Base-by-base conservation (phyloP, 2,113 vertebrate species). In the Pelodiscus sinensis region DNA sequence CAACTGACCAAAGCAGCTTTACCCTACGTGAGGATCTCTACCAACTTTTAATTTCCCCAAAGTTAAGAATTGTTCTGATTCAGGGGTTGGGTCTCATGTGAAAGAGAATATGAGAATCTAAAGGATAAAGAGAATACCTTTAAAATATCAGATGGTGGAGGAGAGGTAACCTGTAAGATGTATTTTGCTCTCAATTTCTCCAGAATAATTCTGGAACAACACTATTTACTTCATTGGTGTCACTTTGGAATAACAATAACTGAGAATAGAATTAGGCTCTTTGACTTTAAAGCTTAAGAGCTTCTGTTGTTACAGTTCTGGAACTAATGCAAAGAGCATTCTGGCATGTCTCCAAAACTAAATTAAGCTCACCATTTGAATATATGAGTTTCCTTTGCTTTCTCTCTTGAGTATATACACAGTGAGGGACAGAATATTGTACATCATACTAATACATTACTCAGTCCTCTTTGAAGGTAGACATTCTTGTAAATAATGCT, bases 261-360 rank as follows among this genome's bases (percentile, higher is more conserved):
- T 94, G 79, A 92, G 88, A 93, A 85, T 22, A 68, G 73, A 29
- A 18, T 87, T 89, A 92, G 92, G 94, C 89, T 92, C 51, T 89
- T 77, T 92, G 89, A 94, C 92, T 97, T 98, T 97, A 97, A 97
- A 94, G 87, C 95, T 94, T 54, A 25, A 95, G 85, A 93, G 51
- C 31, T 75, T 82, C 90, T 86, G 85, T 91, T 96, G 52, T 75
- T 93, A 85, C 38, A 95, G 89, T 87, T 95, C 56, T 96, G 91
- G 93, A 95, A 96, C 77, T 84, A 95, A 95, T 95, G 83, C 93
- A 97, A 96, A 82, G 78, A 85, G 84, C 73, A 85, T 14, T 21
- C 57, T 93, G 96, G 88, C 89, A 82, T 87, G 90, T 95, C 31
- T 96, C 90, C 84, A 95, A 90, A 96, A 95, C 94, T 96, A 96